A percentile compares a stretch with the other conserved stretches of the same genome.
These are phyloP conservation scores for Calyptomena viridis DNA, from an alignment of 2,113 vertebrate species.

Conservation along the genomic window DNA sequence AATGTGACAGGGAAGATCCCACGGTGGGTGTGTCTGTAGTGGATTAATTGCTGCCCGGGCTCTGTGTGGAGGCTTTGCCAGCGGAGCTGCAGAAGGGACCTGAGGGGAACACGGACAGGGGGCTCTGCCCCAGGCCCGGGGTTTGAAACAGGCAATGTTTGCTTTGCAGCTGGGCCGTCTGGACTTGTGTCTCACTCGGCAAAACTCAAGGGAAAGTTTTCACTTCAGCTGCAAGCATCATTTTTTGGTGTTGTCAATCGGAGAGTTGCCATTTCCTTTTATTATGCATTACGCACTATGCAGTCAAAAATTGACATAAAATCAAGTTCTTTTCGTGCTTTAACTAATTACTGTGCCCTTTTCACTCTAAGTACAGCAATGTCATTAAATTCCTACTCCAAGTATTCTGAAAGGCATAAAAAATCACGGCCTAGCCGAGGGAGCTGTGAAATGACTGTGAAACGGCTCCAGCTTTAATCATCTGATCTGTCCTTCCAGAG, in stretches of 20 bases:
- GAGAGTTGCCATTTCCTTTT: neutral
- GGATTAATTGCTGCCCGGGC: neutral
- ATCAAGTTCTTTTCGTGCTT: slow-evolving; percentile 6
- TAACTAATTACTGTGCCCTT: slow-evolving; percentile 40
- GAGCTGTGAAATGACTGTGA: neutral
- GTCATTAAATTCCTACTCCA: slow-evolving; percentile 26
- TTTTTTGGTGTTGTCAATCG: neutral
- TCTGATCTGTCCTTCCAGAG: neutral
- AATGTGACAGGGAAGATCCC: neutral
- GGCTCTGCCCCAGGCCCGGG: too few species aligned
- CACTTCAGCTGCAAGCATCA: neutral
- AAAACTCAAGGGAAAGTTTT: neutral
- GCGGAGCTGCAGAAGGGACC: neutral
- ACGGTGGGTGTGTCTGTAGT: neutral
- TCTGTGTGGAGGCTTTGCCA: neutral
- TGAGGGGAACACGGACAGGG: too few species aligned
- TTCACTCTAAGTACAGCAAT: neutral
- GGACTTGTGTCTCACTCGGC: neutral
- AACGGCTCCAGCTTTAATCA: neutral
- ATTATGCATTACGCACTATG: neutral
- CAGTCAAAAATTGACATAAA: neutral
- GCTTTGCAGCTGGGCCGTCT: neutral
- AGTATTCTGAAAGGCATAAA: slow-evolving; percentile 10
- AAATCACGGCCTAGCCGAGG: neutral
- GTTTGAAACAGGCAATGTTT: neutral